Evolutionary conservation across 1,140 invertebrate species (phyloP).

Genomic region (Delia radicum): DNA sequence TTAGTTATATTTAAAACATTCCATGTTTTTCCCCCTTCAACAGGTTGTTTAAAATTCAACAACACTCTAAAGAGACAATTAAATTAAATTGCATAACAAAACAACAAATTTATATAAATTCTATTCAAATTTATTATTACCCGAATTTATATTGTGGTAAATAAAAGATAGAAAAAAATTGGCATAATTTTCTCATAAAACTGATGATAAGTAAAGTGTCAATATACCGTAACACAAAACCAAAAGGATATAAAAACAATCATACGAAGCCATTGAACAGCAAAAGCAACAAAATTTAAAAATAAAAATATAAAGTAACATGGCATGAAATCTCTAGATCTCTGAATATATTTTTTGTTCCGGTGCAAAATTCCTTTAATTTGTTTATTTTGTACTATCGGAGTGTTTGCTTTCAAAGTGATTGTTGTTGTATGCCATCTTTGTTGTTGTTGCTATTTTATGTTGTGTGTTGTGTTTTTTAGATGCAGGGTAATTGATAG

Average conservation of each 20-base stretch:
- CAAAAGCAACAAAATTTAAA: not conserved
- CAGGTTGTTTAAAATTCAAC: no score
- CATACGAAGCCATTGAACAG: not conserved
- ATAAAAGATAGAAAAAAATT: not conserved
- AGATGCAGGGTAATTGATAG: not conserved
- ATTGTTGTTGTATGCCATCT: not conserved
- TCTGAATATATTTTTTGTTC: not conserved
- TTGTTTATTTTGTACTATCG: conserved; percentile 17
- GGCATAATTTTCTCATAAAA: conserved; percentile 2
- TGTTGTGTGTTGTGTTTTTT: not conserved
- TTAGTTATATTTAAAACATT: no score
- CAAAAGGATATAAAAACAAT: not conserved
- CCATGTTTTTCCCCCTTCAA: no score
- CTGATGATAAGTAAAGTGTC: not conserved
- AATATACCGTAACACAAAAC: not conserved
- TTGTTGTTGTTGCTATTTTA: not conserved
- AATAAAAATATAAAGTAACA: not conserved
- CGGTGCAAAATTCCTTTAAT: not conserved
- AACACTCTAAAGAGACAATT: no score
- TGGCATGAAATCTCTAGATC: not conserved
- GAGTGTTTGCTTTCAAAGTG: conserved; percentile 10
- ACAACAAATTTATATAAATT: not conserved
- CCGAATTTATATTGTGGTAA: not conserved
- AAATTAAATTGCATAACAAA: no score
- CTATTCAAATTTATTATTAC: not conserved